These are phyloP conservation scores for Muntiacus reevesi DNA, from an alignment of 2,113 vertebrate genomes.

Conservation along the genomic window DNA sequence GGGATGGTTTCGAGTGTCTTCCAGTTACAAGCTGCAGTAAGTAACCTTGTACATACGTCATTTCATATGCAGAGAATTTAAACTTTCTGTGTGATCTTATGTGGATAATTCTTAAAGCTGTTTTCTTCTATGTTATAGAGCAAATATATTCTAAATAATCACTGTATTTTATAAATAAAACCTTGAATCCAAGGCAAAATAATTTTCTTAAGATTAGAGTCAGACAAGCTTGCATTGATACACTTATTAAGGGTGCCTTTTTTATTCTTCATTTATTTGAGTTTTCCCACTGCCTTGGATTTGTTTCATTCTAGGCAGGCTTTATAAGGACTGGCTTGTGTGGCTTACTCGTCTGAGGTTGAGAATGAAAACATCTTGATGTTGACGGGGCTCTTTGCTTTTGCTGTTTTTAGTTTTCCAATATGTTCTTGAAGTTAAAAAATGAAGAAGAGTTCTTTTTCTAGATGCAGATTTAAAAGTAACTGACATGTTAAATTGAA, in stretches of 20 bases:
- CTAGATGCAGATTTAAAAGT: slow-evolving; percentile 15
- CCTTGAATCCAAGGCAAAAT: background rate
- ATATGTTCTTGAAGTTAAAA: slow-evolving; percentile 21
- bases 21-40: background rate
- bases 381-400: background rate
- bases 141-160: background rate
- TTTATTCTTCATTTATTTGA: background rate
- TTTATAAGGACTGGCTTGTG: background rate
- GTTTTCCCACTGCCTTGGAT: background rate
- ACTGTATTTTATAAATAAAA: background rate
- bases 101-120: background rate
- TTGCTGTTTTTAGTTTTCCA: slow-evolving; percentile 26
- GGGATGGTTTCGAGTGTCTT: background rate
- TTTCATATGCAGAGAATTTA: background rate
- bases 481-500: slow-evolving; percentile 1
- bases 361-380: slow-evolving; percentile 9
- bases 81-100: background rate
- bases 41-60: background rate
- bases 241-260: background rate
- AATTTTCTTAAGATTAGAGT: background rate
- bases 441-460: background rate
- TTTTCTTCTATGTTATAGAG: background rate
- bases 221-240: background rate
- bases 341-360: background rate
- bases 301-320: background rate